Conservation (phyloP, 92 coral and sea anemone species). For the Pocillopora meandrina region DNA sequence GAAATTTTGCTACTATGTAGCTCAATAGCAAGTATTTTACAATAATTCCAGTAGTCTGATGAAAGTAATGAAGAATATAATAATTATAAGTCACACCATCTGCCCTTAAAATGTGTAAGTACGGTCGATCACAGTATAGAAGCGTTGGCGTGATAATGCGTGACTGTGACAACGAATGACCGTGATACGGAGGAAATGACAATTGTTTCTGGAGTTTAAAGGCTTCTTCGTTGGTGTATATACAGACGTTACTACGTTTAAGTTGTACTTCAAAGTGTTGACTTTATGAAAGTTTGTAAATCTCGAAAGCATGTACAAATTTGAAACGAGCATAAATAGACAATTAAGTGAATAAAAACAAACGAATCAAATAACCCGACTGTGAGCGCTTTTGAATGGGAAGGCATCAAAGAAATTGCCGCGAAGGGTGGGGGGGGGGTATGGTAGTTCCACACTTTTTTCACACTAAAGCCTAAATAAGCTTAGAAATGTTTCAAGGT, state of each 20-base stretch:
- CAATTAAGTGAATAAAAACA: background rate
- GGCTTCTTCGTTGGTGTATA: slow-evolving; percentile 9
- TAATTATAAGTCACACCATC: background rate
- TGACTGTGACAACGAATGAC: background rate
- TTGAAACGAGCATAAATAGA: slow-evolving; percentile 22
- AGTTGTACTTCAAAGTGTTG: slow-evolving; percentile 45
- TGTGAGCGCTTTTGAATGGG: background rate
- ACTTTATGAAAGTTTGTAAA: slow-evolving; percentile 29
- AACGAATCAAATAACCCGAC: too few species aligned
- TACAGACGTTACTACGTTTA: slow-evolving; percentile 14
- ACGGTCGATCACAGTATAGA: background rate
- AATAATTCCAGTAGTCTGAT: background rate
- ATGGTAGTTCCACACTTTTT: too few species aligned
- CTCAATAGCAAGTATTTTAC: background rate
- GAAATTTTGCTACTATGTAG: slow-evolving; percentile 20
- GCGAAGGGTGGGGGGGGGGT: too few species aligned
- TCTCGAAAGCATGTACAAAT: slow-evolving; percentile 39
- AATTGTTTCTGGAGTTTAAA: background rate
- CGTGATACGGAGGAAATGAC: background rate
- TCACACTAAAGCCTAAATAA: too few species aligned
- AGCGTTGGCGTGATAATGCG: background rate
- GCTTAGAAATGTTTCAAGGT: too few species aligned
- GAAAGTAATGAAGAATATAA: background rate
- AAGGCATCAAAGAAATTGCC: background rate
- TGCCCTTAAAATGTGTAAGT: background rate